These are phyloP conservation scores for Semnopithecus entellus DNA, from an alignment of 2,113 vertebrate species.

Conservation along the genomic window DNA sequence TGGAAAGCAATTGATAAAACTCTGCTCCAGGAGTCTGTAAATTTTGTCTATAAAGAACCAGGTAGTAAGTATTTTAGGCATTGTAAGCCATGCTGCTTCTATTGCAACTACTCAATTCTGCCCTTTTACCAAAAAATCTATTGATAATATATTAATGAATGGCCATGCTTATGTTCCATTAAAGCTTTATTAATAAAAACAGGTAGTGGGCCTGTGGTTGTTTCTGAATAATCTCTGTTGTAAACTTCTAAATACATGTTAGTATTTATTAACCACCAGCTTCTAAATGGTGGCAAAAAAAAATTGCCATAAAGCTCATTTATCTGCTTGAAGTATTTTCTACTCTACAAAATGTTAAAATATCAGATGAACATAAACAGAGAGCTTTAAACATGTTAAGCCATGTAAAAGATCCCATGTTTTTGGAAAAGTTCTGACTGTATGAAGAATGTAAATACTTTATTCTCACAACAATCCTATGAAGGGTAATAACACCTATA, in stretches of 20 bases:
- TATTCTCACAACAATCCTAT: neutral
- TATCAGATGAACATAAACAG: neutral
- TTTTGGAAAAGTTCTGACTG: neutral
- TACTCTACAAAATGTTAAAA: neutral
- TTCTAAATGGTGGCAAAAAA: neutral
- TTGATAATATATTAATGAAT: neutral
- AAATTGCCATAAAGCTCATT: neutral
- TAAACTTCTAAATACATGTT: neutral
- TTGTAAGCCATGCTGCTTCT: neutral
- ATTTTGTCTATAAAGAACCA: neutral
- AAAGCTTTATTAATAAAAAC: neutral
- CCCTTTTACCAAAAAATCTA: neutral
- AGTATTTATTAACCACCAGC: neutral
- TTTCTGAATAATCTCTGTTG: neutral
- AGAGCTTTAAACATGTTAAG: neutral
- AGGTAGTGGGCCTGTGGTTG: neutral
- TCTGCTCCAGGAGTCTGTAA: neutral
- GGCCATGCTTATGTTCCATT: neutral
- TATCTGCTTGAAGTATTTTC: conserved; percentile 22
- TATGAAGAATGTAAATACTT: neutral
- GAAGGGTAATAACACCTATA: neutral
- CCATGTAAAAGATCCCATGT: neutral
- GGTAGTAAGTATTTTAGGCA: neutral
- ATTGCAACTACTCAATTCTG: neutral
- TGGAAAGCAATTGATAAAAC: neutral